phyloP scores from a whole-genome alignment of 2,113 vertebrate genomes.

The Eclectus roratus region DNA sequence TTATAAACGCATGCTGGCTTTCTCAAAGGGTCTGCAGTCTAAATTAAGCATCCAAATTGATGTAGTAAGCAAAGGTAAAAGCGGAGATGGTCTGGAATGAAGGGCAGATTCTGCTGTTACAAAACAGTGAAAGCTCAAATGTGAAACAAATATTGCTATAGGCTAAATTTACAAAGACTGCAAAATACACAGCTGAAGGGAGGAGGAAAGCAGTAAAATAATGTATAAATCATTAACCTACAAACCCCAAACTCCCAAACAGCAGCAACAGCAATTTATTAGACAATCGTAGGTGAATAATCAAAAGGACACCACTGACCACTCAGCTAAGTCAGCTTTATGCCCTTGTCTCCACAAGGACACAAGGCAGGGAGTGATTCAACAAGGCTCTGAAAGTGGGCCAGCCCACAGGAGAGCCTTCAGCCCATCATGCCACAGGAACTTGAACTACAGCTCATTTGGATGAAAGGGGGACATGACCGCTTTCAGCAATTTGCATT shows the following conservation, averaged over 20 bases:
- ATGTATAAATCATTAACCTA: slow-evolving; percentile 32
- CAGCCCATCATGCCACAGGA: neutral
- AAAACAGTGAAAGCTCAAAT: neutral
- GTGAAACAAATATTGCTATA: neutral
- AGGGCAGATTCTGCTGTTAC: neutral
- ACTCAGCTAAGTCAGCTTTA: neutral
- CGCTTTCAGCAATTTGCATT: neutral
- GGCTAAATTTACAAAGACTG: neutral
- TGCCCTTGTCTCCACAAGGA: neutral
- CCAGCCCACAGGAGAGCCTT: neutral
- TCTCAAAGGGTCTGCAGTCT: neutral
- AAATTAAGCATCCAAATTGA: neutral
- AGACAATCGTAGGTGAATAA: neutral
- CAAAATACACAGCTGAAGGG: neutral
- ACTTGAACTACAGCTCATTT: neutral
- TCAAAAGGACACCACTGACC: neutral
- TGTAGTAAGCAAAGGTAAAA: neutral
- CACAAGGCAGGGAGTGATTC: neutral
- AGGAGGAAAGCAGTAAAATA: neutral
- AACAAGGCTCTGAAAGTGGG: neutral
- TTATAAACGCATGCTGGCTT: neutral
- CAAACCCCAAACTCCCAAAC: neutral
- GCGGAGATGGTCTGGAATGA: neutral
- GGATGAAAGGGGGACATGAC: neutral
- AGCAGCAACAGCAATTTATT: slow-evolving; percentile 26